A percentile compares a stretch with the other conserved stretches of the same genome.
Evolutionary conservation across 1,140 invertebrate genomes (phyloP).

Genomic region (Uloborus diversus): DNA sequence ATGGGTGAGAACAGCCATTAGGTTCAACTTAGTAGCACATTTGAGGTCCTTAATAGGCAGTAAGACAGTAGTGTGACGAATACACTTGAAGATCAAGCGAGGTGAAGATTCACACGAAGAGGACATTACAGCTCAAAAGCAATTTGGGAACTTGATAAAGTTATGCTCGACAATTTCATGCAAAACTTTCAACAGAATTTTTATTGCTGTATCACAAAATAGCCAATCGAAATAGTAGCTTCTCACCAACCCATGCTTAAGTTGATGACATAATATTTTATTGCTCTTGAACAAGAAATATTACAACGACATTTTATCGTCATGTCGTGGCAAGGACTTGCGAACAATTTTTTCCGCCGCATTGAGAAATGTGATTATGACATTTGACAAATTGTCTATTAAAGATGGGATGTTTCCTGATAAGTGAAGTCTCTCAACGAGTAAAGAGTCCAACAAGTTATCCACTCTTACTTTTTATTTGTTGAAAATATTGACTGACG

Average conservation of each 20-base stretch:
- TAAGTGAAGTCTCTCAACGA: too few relatives aligned
- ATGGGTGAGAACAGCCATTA: neutral
- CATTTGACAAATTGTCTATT: neutral
- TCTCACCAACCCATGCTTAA: neutral
- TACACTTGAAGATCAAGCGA: neutral
- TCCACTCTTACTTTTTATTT: too few relatives aligned
- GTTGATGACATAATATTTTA: neutral
- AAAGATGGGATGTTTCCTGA: too few relatives aligned
- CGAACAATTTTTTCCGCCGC: neutral
- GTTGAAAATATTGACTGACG: too few relatives aligned
- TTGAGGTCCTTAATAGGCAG: neutral
- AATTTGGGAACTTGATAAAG: neutral
- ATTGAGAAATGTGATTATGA: neutral
- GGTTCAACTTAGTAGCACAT: neutral
- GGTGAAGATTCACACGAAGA: neutral
- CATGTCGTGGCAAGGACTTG: neutral
- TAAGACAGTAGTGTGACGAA: neutral
- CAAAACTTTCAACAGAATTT: neutral
- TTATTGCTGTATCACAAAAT: neutral
- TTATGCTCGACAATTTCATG: neutral
- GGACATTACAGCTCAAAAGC: neutral
- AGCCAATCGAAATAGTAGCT: neutral
- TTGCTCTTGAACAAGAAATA: too few relatives aligned
- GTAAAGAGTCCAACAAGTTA: too few relatives aligned
- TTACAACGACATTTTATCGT: neutral